Percentiles rank a stretch among this genome's conserved stretches.
Conservation (phyloP, 2,113 vertebrate species). For the Leptobrachium leishanense region DNA sequence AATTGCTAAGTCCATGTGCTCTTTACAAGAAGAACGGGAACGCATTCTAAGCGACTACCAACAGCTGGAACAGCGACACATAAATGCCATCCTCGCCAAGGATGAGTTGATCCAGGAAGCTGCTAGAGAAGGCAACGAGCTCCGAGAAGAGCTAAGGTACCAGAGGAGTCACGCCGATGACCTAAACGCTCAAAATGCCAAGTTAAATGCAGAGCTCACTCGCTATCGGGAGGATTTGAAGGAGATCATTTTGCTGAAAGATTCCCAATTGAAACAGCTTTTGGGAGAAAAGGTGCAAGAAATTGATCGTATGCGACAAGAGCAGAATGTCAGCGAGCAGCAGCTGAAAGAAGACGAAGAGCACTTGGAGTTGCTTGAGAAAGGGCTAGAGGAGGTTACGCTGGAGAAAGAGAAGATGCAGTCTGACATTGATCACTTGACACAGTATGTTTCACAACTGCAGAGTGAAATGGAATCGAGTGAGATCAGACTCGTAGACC, state of each 20-base stretch:
- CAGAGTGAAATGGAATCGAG: conserved; percentile 56
- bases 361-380: conserved; percentile 57
- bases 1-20: conserved; percentile 90
- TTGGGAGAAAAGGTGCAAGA: conserved; percentile 76
- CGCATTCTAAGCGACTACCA: conserved; percentile 79
- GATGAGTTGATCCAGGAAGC: conserved; percentile 91
- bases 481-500: conserved; percentile 59
- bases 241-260: conserved; percentile 89
- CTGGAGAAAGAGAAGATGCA: conserved; percentile 53
- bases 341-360: conserved; percentile 55
- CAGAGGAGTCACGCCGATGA: conserved; percentile 84
- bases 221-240: conserved; percentile 87
- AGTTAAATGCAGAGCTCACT: conserved; percentile 83
- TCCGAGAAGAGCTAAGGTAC: conserved; percentile 84
- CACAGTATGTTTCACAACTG: conserved; percentile 44
- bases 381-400: conserved; percentile 51
- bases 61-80: conserved; percentile 87
- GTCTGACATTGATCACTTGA: conserved; percentile 61
- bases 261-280: conserved; percentile 88
- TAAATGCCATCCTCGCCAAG: conserved; percentile 86
- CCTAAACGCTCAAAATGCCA: conserved; percentile 88
- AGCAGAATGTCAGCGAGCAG: conserved; percentile 55
- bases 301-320: conserved; percentile 75
- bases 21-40: conserved; percentile 90
- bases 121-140: conserved; percentile 85